Evolutionary conservation across 2,888 invertebrate genomes (phyloP).

Genomic region (Drosophila koepferae): DNA sequence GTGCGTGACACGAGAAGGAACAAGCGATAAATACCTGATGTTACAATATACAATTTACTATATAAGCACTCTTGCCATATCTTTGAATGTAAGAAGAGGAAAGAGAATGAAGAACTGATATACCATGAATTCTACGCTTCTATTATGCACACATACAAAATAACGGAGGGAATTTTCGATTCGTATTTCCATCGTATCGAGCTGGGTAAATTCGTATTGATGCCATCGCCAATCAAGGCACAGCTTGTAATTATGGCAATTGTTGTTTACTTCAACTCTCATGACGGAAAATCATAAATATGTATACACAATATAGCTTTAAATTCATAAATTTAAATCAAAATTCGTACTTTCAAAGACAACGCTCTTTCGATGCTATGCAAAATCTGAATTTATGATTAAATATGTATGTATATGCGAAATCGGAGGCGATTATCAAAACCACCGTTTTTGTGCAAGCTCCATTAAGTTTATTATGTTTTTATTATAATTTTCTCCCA

Average conservation of each 20-base stretch:
- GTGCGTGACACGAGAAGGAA: neutral
- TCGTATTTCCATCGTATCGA: neutral
- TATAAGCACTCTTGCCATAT: too few species aligned
- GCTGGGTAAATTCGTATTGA: neutral
- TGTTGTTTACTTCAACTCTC: slow-evolving; percentile 30
- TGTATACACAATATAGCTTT: neutral
- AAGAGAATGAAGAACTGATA: too few species aligned
- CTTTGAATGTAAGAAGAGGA: too few species aligned
- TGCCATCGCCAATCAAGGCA: neutral
- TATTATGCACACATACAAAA: too few species aligned
- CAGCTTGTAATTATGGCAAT: slow-evolving; percentile 53
- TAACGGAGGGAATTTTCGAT: neutral
- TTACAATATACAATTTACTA: neutral
- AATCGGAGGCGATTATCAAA: slow-evolving; percentile 41
- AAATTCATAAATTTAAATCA: slow-evolving; percentile 3
- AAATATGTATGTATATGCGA: slow-evolving; percentile 11
- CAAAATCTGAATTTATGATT: slow-evolving; percentile 28
- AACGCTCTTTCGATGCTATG: neutral
- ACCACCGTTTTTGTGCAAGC: slow-evolving; percentile 10
- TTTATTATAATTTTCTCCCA: slow-evolving; percentile 4
- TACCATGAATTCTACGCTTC: too few species aligned
- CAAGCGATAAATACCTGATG: neutral
- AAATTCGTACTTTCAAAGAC: slow-evolving; percentile 4
- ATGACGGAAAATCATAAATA: neutral
- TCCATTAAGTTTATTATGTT: slow-evolving; percentile 44